Evolutionary conservation across 2,113 vertebrate species (phyloP).

Genomic region (Cathartes aura): DNA sequence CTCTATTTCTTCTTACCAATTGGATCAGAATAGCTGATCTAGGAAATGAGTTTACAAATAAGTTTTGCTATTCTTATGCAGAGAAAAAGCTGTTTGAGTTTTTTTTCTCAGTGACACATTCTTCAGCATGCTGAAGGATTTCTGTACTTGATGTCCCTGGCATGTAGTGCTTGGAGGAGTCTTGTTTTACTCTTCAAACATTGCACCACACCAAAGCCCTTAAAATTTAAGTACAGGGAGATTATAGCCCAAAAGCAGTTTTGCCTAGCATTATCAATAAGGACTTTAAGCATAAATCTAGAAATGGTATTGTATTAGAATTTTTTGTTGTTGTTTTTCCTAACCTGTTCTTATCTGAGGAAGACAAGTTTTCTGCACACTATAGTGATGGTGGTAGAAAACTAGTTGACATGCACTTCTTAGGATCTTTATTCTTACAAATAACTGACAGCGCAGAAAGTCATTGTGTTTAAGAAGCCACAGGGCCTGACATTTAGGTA

Average conservation of each 20-base stretch:
- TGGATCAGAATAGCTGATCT: not conserved
- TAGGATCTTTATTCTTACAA: not conserved
- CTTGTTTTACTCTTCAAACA: not conserved
- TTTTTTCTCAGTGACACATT: not conserved
- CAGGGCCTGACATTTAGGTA: not conserved
- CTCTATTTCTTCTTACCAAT: not conserved
- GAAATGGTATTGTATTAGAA: not conserved
- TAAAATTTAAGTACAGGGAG: not conserved
- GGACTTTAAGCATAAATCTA: not conserved
- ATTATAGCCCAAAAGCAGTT: not conserved
- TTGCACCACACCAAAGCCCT: not conserved
- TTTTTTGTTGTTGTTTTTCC: not conserved
- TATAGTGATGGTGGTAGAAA: not conserved
- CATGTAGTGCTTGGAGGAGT: not conserved
- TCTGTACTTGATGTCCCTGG: not conserved
- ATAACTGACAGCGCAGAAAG: not conserved
- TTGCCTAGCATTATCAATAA: not conserved
- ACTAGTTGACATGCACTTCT: not conserved
- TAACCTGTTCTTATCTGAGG: not conserved
- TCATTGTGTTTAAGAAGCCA: not conserved
- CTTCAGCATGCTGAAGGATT: not conserved
- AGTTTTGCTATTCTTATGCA: not conserved
- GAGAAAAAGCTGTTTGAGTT: not conserved
- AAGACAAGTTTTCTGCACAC: not conserved
- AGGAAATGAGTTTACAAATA: not conserved